Base-by-base conservation (phyloP, 2,113 vertebrate genomes). In the Noctilio leporinus region DNA sequence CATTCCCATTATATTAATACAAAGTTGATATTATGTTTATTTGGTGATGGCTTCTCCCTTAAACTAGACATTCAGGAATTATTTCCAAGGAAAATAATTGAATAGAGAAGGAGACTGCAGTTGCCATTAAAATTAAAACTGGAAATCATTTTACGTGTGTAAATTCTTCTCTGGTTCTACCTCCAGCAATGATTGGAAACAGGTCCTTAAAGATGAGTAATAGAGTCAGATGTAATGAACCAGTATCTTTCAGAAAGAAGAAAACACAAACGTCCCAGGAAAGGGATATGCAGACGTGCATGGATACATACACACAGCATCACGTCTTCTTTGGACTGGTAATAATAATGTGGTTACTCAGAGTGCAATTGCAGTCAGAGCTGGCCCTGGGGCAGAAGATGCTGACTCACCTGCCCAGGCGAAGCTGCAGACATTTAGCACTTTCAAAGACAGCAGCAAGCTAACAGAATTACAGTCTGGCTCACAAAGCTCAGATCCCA, bases 51-150 rank as follows among this genome's bases (percentile, higher is more conserved):
- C 62, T 96, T 92, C 75, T 92, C 47, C 84, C 88, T 43, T 17
- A 95, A 96, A 95, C 49, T 92, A 93, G 88, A 65, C 51, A 72
- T 83, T 83, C 30, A 83, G 49, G 85, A 95, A 93, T 95, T 78
- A 73, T 95, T 95, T 95, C 88, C 90, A 95, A 94, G 84, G 91
- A 96, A 95, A 97, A 96, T 93, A 96, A 96, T 22, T 75, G 77
- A 93, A 59, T 64, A 62, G 64, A 49, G 82, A 85, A 90, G 96
- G 55, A 89, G 67, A 87, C 69, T 64, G 26, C 45, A 67, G 86
- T 91, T 91, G 55, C 75, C 91, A 89, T 95, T 96, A 95, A 94
- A 97, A 97, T 94, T 89, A 95, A 96, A 95, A 91, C 51, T 73
- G 96, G 93, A 96, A 91, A 95, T 93, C 78, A 95, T 86, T 83